A percentile compares a stretch with the other conserved stretches of the same genome.
Evolutionary conservation across 2,888 invertebrate genomes (phyloP).

Genomic region (Zygaena filipendulae): DNA sequence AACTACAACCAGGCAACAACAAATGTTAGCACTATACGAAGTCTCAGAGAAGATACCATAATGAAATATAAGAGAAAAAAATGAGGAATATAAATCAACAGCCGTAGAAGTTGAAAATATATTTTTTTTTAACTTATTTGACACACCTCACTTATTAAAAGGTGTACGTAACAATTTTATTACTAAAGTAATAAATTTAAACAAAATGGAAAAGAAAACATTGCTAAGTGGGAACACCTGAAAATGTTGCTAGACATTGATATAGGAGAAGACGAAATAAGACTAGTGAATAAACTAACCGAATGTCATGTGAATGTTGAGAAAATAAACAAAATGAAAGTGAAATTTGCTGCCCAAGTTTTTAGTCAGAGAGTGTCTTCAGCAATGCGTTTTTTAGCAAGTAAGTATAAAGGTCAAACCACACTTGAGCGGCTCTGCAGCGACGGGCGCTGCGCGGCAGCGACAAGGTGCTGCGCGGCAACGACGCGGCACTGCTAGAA

Average conservation of each 20-base stretch:
- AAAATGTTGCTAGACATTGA: constrained; percentile 6
- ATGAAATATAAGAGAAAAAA: constrained; percentile 1
- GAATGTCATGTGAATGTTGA: constrained; percentile 6
- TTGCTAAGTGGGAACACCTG: constrained; percentile 11
- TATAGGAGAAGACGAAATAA: constrained; percentile 11
- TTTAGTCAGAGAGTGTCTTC: constrained; percentile 11
- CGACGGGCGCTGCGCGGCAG: too few relatives aligned
- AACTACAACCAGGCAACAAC: constrained; percentile 10
- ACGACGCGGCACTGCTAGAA: too few relatives aligned
- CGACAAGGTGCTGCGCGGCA: too few relatives aligned
- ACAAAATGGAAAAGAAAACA: constrained; percentile 3
- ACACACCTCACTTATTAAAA: constrained; percentile 14
- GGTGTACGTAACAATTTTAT: constrained; percentile 15
- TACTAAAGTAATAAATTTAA: constrained; percentile 7
- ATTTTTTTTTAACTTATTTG: constrained; percentile 12
- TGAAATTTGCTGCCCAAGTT: constrained; percentile 9
- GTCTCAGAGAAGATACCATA: constrained; percentile 8
- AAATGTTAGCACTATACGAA: constrained; percentile 9
- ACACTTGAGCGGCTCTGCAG: too few relatives aligned
- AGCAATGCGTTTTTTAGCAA: constrained; percentile 8
- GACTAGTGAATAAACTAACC: constrained; percentile 12
- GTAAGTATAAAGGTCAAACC: too few relatives aligned
- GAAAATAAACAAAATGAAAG: constrained; percentile 13
- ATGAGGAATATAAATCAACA: constrained; percentile 1
- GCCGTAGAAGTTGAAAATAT: constrained; percentile 7